Base-by-base conservation (phyloP, 2,888 invertebrate species). In the Eilema griseolum region DNA sequence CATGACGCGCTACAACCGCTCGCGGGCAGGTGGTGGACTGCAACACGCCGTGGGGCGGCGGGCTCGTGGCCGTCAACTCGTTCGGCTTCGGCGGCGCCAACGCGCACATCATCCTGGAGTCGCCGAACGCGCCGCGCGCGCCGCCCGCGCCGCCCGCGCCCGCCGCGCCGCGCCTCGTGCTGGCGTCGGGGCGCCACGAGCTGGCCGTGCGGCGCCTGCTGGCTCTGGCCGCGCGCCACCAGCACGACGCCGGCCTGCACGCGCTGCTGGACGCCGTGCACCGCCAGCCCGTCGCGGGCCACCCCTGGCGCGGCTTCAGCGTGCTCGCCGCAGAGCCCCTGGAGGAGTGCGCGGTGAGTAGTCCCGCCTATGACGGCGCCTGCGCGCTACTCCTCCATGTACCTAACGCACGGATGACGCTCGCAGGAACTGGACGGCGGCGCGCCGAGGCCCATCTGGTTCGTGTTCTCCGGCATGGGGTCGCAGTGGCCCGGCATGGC, bases 41-140 rank as follows among this genome's bases (percentile, higher is more conserved):
- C 89, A 97, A 97, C 85, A 97, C 96, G 75, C 96, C 97, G 33
- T 99, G 98, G 97, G 96, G 97, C 69, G 99, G 99, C 65, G 99
- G 99, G n/a, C 96, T 98, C 73, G 97, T 98, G 67, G 99, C 97
- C 28, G 93, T 99, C 41, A 99, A 99, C 95, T 99, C 99, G 12
- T 99, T 99, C 92, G 99, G 99, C 24, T 99, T 99, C 93, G 99
- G 99, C 75, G 99, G 99, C 69, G 98, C 99, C 61, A 99, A 99
- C 93, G 98, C 98, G n/a, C 99, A 99, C 93, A 94, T 98, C 0
- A 96, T 99, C 80, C 95, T 99, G 20, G 97, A 97, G 88, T 97
- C 98, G 10, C 89, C 96, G 97, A n/a, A n/a, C 0, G 87, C 77
- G 80, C 72, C 98, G 11, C 64, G 66, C 20, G 71, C 80, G 66